phyloP scores from a whole-genome alignment of 1,140 invertebrate genomes.

The Steinernema feltiae region DNA sequence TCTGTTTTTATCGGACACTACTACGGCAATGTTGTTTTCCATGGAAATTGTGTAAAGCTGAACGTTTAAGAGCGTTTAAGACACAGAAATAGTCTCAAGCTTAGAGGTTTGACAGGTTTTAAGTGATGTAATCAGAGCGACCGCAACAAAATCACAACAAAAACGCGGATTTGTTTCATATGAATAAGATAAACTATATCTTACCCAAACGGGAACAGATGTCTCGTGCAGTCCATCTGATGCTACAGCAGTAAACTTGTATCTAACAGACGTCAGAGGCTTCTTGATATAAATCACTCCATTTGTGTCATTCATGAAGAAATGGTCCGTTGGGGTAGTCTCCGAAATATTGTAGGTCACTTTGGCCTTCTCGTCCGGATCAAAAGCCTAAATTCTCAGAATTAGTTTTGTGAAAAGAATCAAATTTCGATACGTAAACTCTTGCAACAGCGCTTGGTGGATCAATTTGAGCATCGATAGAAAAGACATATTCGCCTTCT shows the following conservation, averaged over 20 bases:
- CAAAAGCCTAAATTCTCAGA: constrained; percentile 32
- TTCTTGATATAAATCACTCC: constrained; percentile 36
- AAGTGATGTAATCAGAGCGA: too few species aligned
- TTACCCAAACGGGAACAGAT: background rate
- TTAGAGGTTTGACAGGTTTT: too few species aligned
- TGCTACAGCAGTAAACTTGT: constrained; percentile 37
- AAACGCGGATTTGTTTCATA: too few species aligned
- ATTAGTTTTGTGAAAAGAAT: constrained; percentile 19
- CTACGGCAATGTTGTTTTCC: constrained; percentile 10
- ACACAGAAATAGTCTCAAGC: too few species aligned
- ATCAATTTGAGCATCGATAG: constrained; percentile 43
- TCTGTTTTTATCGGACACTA: background rate
- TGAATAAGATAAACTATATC: background rate
- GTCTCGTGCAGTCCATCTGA: constrained; percentile 29
- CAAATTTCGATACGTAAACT: constrained; percentile 17
- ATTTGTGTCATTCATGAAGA: constrained; percentile 40
- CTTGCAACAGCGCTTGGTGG: constrained; percentile 37
- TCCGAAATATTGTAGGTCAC: constrained; percentile 38
- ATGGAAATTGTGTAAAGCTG: constrained; percentile 7
- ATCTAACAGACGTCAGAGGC: constrained; percentile 25
- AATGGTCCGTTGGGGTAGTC: constrained; percentile 26
- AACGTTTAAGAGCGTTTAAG: too few species aligned
- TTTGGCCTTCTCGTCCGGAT: constrained; percentile 45
- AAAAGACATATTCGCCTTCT: constrained; percentile 37
- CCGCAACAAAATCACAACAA: too few species aligned